These are phyloP conservation scores for Rhabdornis inornatus DNA, from an alignment of 2,113 vertebrate genomes.

Conservation along the genomic window DNA sequence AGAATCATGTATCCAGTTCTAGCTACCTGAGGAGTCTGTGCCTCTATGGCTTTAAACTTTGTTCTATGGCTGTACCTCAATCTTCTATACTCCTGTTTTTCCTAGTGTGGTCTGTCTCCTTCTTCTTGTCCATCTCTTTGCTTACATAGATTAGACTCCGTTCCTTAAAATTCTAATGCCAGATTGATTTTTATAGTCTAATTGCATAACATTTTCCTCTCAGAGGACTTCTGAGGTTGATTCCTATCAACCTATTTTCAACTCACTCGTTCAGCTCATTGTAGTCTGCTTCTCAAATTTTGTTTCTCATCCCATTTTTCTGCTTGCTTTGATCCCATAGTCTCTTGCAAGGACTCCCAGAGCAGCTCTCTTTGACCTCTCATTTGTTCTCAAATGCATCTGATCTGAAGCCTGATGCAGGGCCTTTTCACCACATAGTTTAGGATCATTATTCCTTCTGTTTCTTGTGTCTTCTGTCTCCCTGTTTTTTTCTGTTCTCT, in stretches of 20 bases:
- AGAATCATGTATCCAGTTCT: background rate
- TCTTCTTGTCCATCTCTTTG: background rate
- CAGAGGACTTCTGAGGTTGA: background rate
- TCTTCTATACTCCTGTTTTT: background rate
- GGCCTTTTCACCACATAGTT: background rate
- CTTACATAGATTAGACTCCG: background rate
- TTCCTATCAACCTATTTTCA: background rate
- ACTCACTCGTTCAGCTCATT: background rate
- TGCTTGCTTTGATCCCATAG: background rate
- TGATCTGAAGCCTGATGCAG: background rate
- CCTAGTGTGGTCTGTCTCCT: background rate
- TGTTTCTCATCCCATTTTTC: background rate
- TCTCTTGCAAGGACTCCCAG: background rate
- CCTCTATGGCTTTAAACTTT: background rate
- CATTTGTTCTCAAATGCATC: background rate
- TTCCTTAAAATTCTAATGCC: background rate
- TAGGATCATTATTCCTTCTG: background rate
- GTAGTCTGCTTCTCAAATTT: background rate
- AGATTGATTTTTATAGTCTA: background rate
- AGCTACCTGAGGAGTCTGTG: background rate
- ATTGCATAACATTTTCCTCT: background rate
- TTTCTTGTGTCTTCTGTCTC: background rate
- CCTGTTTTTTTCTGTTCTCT: background rate
- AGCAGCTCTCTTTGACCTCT: background rate
- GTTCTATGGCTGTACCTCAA: background rate